Conservation (phyloP, 2,113 vertebrate species). For the Cottus gobio region DNA sequence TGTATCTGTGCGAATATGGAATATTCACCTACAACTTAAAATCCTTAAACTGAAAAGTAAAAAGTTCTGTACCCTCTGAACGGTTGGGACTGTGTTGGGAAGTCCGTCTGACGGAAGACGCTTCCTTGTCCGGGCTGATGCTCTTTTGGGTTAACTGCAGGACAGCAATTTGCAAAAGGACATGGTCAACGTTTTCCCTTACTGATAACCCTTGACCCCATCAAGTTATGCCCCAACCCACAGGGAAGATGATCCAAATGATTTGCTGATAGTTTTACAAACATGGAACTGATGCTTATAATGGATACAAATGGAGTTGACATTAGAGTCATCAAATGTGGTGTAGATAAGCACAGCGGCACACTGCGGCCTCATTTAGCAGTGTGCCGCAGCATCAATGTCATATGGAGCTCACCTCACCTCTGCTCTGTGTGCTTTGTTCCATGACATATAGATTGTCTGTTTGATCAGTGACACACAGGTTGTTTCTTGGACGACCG, state of each 20-base stretch:
- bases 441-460: conserved; percentile 16
- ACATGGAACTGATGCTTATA: neutral
- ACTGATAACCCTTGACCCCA: neutral
- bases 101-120: too few relatives aligned
- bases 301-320: neutral
- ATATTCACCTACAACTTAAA: neutral
- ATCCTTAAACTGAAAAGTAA: neutral
- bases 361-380: conserved; percentile 31
- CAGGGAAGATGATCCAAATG: neutral
- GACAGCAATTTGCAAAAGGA: neutral
- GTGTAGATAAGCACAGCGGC: conserved; percentile 45
- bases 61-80: too few relatives aligned
- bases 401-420: conserved; percentile 6
- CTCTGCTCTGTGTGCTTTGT: conserved; percentile 15
- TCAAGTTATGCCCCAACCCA: neutral
- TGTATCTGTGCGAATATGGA: too few relatives aligned
- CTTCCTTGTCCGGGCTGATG: neutral
- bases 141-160: neutral
- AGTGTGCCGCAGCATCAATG: too few relatives aligned
- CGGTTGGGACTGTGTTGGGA: too few relatives aligned
- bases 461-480: conserved; percentile 3
- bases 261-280: neutral
- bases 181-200: neutral
- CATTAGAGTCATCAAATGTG: conserved; percentile 11
- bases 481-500: neutral